Evolutionary conservation across 2,888 invertebrate genomes (phyloP).

Genomic region (Lymantria monacha): DNA sequence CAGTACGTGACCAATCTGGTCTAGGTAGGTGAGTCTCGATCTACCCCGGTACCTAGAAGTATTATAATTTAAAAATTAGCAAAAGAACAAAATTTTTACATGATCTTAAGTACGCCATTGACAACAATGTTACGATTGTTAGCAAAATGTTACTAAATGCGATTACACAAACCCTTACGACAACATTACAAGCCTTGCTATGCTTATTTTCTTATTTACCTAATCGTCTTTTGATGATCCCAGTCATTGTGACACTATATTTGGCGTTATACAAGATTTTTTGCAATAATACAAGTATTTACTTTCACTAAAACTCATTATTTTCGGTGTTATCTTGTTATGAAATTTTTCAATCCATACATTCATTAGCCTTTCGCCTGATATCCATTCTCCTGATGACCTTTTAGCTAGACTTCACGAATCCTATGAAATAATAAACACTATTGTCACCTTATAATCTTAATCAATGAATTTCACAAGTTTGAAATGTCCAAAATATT

Average conservation of each 20-base stretch:
- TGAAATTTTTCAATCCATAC: too few relatives aligned
- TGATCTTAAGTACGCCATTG: slow-evolving; percentile 16
- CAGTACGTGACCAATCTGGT: too few relatives aligned
- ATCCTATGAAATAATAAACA: too few relatives aligned
- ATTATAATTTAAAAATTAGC: background rate
- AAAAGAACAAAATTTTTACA: background rate
- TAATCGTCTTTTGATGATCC: slow-evolving; percentile 68
- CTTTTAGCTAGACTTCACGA: too few relatives aligned
- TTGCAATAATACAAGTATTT: slow-evolving; percentile 53
- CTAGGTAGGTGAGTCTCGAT: too few relatives aligned
- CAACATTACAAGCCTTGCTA: slow-evolving; percentile 47
- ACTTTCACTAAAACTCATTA: slow-evolving; percentile 50
- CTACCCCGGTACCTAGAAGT: background rate
- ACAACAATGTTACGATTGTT: slow-evolving; percentile 38
- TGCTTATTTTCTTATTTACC: slow-evolving; percentile 54
- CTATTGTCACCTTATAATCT: too few relatives aligned
- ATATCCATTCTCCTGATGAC: too few relatives aligned
- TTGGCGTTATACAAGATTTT: slow-evolving; percentile 53
- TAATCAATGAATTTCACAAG: too few relatives aligned
- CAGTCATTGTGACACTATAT: slow-evolving; percentile 50
- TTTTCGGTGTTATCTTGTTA: background rate
- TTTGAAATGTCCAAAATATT: background rate
- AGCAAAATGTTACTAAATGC: slow-evolving; percentile 51
- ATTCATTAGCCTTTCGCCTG: too few relatives aligned
- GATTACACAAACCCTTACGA: slow-evolving; percentile 53